phyloP scores from a whole-genome alignment of 2,797 vertebrate genomes.

The Dicrostonyx torquatus region DNA sequence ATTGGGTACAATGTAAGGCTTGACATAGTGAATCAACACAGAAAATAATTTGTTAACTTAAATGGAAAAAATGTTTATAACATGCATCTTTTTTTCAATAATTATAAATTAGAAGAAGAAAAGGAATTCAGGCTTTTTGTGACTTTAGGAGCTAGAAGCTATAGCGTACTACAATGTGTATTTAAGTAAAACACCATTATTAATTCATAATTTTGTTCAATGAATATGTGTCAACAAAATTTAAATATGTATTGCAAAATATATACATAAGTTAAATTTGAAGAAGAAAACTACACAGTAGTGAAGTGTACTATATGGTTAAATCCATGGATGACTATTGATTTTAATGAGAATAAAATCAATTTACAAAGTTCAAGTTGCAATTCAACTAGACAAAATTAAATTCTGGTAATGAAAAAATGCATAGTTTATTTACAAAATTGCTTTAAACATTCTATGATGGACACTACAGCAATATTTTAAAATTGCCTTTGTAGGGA shows the following conservation, averaged over 20 bases:
- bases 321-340: neutral
- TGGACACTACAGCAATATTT: neutral
- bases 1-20: neutral
- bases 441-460: neutral
- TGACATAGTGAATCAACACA: neutral
- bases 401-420: neutral
- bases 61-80: neutral
- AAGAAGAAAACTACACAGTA: neutral
- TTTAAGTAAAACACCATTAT: neutral
- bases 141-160: neutral
- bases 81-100: neutral
- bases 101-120: neutral
- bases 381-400: neutral
- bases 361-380: neutral
- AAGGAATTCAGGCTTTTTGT: neutral
- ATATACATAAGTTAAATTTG: neutral
- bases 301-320: neutral
- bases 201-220: neutral
- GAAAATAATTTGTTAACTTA: slow-evolving; percentile 8
- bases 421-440: neutral
- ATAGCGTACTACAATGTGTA: neutral
- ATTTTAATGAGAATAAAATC: slow-evolving; percentile 19
- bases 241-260: neutral
- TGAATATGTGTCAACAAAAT: neutral
- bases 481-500: neutral